Conservation (phyloP, 2,797 vertebrate species). For the Carduelis carduelis region DNA sequence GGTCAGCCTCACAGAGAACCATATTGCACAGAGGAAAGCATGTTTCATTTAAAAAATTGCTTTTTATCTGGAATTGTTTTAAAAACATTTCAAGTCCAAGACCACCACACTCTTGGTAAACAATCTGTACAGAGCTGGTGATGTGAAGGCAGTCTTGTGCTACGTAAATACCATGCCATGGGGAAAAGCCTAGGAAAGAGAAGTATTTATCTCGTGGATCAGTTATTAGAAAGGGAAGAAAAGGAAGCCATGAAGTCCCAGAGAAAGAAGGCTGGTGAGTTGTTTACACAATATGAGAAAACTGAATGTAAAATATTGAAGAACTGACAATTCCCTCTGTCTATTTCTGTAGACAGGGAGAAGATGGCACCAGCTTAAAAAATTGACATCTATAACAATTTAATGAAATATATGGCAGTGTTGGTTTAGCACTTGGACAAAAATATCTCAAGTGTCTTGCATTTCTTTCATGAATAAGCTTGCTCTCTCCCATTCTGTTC, state of each 20-base stretch:
- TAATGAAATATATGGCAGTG: not conserved
- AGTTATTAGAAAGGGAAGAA: not conserved
- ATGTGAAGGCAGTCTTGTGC: not conserved
- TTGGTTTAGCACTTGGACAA: not conserved
- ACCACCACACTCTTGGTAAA: not conserved
- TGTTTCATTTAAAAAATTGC: not conserved
- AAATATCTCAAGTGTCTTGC: not conserved
- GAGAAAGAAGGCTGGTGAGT: not conserved
- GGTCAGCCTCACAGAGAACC: not conserved
- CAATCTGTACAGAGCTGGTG: not conserved
- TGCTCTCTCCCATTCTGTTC: not conserved
- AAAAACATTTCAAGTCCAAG: not conserved
- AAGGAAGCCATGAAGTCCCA: not conserved
- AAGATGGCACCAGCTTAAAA: not conserved
- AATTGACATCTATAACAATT: not conserved
- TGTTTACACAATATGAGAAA: not conserved
- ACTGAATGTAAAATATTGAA: not conserved
- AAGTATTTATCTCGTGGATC: not conserved
- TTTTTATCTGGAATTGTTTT: not conserved
- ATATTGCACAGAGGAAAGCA: accelerated
- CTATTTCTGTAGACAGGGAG: not conserved
- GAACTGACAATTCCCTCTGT: not conserved
- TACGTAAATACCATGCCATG: not conserved
- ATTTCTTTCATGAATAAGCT: not conserved
- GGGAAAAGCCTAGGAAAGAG: not conserved